phyloP scores from a whole-genome alignment of 2,888 invertebrate species.

The Orthosia cruda region DNA sequence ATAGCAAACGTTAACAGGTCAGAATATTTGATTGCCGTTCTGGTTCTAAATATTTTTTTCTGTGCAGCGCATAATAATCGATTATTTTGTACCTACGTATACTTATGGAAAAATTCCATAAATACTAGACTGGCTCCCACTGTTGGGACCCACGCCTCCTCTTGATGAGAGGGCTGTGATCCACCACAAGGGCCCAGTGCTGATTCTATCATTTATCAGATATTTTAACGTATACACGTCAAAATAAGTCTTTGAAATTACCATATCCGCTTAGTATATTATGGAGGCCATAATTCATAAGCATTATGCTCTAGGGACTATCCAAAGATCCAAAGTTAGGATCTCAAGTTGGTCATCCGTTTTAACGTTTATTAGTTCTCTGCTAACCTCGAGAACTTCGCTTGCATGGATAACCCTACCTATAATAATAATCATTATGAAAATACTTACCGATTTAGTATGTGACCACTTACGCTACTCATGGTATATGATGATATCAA shows the following conservation, averaged over 20 bases:
- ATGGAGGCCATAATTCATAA: slow-evolving; percentile 41
- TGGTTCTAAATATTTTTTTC: background rate
- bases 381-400: slow-evolving; percentile 24
- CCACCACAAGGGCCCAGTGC: too few species aligned
- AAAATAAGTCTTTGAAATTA: slow-evolving; percentile 5
- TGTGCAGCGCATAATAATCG: background rate
- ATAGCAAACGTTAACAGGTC: background rate
- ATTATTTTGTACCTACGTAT: background rate
- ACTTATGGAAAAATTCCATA: background rate
- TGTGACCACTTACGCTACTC: background rate
- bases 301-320: slow-evolving; percentile 40
- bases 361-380: slow-evolving; percentile 54
- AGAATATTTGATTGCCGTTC: background rate
- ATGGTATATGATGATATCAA: background rate
- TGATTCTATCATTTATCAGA: too few species aligned
- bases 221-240: background rate
- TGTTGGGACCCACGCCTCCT: too few species aligned
- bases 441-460: slow-evolving; percentile 23
- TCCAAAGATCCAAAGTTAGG: slow-evolving; percentile 48
- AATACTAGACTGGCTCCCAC: too few species aligned
- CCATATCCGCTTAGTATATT: slow-evolving; percentile 33
- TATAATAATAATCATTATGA: slow-evolving; percentile 1
- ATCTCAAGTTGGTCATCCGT: slow-evolving; percentile 63
- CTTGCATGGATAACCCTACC: slow-evolving; percentile 9
- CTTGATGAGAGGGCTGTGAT: too few species aligned